Evolutionary conservation across 2,797 vertebrate genomes (phyloP).

Genomic region (Peromyscus nudipes): DNA sequence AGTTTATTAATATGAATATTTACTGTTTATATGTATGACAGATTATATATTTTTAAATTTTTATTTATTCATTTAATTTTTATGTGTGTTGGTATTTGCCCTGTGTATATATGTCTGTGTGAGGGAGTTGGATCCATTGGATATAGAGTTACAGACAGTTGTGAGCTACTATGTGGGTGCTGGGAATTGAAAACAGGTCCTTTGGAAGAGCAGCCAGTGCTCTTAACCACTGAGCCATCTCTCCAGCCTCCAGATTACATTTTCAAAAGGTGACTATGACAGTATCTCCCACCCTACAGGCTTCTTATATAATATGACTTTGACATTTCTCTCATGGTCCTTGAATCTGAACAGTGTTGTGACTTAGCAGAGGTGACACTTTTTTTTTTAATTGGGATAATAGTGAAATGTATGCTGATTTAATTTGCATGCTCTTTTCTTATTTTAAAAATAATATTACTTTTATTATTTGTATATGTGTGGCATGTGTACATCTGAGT

Average conservation of each 20-base stretch:
- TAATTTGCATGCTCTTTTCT: neutral
- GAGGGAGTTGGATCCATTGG: neutral
- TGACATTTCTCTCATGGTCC: neutral
- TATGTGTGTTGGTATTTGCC: neutral
- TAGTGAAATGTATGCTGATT: neutral
- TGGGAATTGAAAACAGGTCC: neutral
- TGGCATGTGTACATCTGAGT: neutral
- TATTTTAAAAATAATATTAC: neutral
- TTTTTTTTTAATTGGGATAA: neutral
- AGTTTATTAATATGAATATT: neutral
- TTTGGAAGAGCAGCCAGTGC: neutral
- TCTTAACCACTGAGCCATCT: neutral
- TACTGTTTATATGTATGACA: neutral
- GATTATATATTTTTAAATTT: neutral
- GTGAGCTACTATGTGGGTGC: neutral
- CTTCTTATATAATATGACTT: slow-evolving; percentile 8
- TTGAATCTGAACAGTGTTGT: neutral
- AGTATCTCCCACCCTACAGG: neutral
- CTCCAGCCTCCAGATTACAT: neutral
- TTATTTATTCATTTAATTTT: neutral
- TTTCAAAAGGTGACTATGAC: slow-evolving; percentile 16
- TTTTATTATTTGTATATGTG: neutral
- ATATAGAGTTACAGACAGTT: neutral
- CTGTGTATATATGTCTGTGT: neutral
- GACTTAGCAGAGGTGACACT: neutral